These are phyloP conservation scores for Chrysomela aeneicollis DNA, from an alignment of 2,888 invertebrate species.

Conservation along the genomic window DNA sequence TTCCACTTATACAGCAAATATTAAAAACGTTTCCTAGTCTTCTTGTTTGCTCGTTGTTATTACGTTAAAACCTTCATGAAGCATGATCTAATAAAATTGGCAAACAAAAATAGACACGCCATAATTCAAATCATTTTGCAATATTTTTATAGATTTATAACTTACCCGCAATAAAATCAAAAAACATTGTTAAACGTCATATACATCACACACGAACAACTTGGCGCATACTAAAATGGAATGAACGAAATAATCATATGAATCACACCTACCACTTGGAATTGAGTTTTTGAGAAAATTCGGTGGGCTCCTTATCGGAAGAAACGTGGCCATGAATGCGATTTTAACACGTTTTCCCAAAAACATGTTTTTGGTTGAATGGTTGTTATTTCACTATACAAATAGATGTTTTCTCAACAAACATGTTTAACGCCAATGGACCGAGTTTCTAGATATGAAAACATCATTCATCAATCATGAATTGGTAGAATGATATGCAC, in stretches of 20 bases:
- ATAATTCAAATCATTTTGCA: neutral
- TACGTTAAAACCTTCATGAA: neutral
- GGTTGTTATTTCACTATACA: neutral
- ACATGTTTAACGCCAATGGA: no score
- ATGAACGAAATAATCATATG: neutral
- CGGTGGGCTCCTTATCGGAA: neutral
- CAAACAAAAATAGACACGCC: neutral
- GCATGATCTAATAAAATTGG: neutral
- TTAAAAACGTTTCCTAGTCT: neutral
- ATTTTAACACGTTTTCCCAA: neutral
- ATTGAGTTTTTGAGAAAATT: neutral
- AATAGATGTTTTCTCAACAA: no score
- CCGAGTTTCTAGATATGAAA: no score
- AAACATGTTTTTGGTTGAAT: neutral
- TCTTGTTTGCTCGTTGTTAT: neutral
- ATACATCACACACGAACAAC: neutral
- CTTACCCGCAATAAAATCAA: conserved; percentile 1
- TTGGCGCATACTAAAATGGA: neutral
- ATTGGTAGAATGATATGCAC: no score
- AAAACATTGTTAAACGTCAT: neutral
- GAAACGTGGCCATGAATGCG: neutral
- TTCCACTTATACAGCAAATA: no score
- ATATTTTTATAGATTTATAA: conserved; percentile 2
- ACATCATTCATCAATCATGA: no score
- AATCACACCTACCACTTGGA: neutral